Base-by-base conservation (phyloP, 1,140 invertebrate species). In the Halyomorpha halys region DNA sequence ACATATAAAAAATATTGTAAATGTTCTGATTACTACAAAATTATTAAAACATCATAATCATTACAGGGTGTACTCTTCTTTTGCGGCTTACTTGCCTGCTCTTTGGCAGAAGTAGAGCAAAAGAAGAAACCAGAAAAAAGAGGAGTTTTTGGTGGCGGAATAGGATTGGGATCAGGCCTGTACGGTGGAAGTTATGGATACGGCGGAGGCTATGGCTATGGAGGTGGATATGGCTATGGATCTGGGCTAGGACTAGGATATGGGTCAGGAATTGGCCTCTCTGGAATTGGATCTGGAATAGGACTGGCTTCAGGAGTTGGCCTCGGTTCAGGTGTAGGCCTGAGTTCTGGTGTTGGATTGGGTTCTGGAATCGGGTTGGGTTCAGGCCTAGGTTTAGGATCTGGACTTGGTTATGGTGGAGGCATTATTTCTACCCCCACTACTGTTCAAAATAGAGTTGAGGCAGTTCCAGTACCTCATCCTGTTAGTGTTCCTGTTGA, bases 401-500 rank as follows among this genome's bases (percentile, higher is more conserved):
- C 63, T 63, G 25, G 54, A 2, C 19, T 30, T 14, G 49, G 62
- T 4, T 14, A 14, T 27, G 54, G 23, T n/a, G 62, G 62, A 54
- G 21, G 30, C 0, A 1, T 59, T 21, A 34, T 65, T 53, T 61
- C 56, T 59, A 13, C 51, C 16, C 61, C 63, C 44, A 53, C 63
- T 39, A 62, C 63, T 15, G 61, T 67, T 25, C 65, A 63, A 6
- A 65, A 68, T 39, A 61, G 63, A 59, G 21, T 68, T 23, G n/a
- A n/a, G n/a, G 61, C 47, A 15, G 66, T 68, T 39, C 68, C 68
- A 4, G 63, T 65, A 6, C 59, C 68, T 44, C 66, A 68, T n/a
- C 68, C 68, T 19, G 66, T 66, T 30, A 56, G 65, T 9, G 68
- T 68, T 44, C 64, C 67, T 9, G 67, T 71, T 1, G 69, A 70